Base-by-base conservation (phyloP, 64 coral and sea anemone species). In the Montipora cactus region DNA sequence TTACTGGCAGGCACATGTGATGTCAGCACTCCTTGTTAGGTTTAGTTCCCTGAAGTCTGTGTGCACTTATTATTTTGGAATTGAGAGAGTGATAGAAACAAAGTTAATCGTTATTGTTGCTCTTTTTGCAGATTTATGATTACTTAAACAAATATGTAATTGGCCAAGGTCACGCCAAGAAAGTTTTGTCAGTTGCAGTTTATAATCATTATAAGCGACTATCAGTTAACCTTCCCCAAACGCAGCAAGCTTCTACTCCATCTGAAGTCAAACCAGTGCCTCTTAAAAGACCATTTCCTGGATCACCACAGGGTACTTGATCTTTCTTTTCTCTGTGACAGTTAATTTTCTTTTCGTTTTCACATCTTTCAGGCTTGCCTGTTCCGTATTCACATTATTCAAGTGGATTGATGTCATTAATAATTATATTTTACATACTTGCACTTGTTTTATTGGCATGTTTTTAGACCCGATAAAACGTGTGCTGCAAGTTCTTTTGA, bases 121-220 rank as follows among this genome's bases (percentile, higher is more conserved):
- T 84, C 86, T 81, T 81, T 51, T 84, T 75, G 55, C 76, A 98
- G 96, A 98, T 98, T 48, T 98, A 81, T 88, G 94, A 98, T 78
- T 98, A 98, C 81, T 74, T 98, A 77, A 94, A 98, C 89, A 98
- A 87, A 80, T 98, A 98, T 49, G 96, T 98, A 62, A 98, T 98
- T 75, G 93, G 96, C 51, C 96, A 98, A 95, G 90, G 89, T 76
- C 85, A 92, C 90, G 96, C 96, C 74, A 98, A 98, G 91, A 98
- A 98, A 67, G 96, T 98, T 6, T 82, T 98, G 71, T 95, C 96
- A 22, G 96, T 98, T 81, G 96, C 96, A 57, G 96, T 98, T 16
- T 98, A 98, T 21, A 98, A 98, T 88, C 96, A 98, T 58, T 98
- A 98, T 90, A 98, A 98, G 71, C 71, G 96, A 71, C 87, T 98